Evolutionary conservation across 2,113 vertebrate genomes (phyloP).

Genomic region (Gracilinanus agilis): DNA sequence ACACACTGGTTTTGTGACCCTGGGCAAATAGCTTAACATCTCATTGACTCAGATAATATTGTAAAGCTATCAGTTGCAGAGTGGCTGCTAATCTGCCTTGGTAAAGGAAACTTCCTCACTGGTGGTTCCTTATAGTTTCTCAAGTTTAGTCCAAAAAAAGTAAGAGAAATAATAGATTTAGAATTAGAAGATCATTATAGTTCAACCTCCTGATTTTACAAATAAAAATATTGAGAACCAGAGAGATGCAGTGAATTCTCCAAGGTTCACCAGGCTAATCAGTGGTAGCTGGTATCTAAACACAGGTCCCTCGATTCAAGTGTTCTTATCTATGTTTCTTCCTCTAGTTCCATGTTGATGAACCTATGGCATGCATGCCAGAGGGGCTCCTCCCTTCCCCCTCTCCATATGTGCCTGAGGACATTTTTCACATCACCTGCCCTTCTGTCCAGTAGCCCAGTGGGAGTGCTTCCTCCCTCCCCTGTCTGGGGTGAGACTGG

Average conservation of each 20-base stretch:
- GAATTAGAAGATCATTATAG: not conserved
- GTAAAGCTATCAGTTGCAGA: not conserved
- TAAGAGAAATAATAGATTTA: constrained; percentile 12
- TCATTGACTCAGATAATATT: not conserved
- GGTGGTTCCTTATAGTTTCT: not conserved
- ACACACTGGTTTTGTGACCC: too few species aligned
- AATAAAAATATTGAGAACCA: not conserved
- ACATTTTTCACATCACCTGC: too few species aligned
- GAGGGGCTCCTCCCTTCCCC: too few species aligned
- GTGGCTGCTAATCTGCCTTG: not conserved
- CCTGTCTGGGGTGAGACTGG: too few species aligned
- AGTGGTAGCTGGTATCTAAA: not conserved
- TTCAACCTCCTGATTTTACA: constrained; percentile 25
- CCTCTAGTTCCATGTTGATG: too few species aligned
- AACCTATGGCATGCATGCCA: too few species aligned
- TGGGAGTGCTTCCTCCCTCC: too few species aligned
- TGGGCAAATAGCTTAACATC: not conserved
- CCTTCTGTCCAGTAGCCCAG: too few species aligned
- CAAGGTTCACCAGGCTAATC: not conserved
- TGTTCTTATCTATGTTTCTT: not conserved
- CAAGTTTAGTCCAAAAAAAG: not conserved
- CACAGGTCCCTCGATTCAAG: not conserved
- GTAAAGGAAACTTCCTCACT: not conserved
- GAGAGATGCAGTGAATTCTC: constrained; percentile 6
- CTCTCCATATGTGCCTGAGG: too few species aligned